phyloP scores from a whole-genome alignment of 1,140 invertebrate species.

The Rhyacophila brunnea region DNA sequence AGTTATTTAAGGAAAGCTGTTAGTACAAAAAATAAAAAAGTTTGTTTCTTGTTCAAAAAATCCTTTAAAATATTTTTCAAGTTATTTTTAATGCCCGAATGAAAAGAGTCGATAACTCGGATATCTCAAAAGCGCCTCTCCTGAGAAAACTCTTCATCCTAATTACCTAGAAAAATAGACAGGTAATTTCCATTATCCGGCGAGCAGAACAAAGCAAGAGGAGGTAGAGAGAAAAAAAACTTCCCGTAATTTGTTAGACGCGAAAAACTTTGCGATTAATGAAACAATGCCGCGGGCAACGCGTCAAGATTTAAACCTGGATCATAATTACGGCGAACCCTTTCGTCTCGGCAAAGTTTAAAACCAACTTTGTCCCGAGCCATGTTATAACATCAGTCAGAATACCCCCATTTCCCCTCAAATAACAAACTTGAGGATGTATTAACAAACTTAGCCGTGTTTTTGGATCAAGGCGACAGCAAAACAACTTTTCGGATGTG shows the following conservation, averaged over 20 bases:
- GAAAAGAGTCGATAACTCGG: no score
- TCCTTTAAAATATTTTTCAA: no score
- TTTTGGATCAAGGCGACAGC: background rate
- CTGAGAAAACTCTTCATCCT: constrained; percentile 15
- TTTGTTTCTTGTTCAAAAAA: no score
- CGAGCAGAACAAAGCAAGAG: constrained; percentile 21
- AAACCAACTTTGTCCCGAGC: constrained; percentile 20
- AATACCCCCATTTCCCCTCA: background rate
- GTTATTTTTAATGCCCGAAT: no score
- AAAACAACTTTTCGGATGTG: constrained; percentile 1
- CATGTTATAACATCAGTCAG: constrained; percentile 28
- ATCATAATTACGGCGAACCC: constrained; percentile 34
- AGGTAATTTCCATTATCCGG: constrained; percentile 36
- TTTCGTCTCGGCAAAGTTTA: constrained; percentile 21
- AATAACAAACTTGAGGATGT: background rate
- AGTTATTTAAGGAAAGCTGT: no score
- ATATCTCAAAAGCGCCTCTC: background rate
- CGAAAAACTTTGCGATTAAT: constrained; percentile 36
- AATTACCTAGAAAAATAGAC: constrained; percentile 34
- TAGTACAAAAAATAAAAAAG: no score
- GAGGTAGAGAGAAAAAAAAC: constrained; percentile 28
- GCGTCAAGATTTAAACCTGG: constrained; percentile 36
- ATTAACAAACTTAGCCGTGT: background rate
- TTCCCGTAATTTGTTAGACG: constrained; percentile 34
- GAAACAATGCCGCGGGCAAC: constrained; percentile 36